A percentile compares a stretch with the other conserved stretches of the same genome.
Evolutionary conservation across 37 sponge, comb jelly and placozoan species (phyloP).

Genomic region (Theonella swinhoei): DNA sequence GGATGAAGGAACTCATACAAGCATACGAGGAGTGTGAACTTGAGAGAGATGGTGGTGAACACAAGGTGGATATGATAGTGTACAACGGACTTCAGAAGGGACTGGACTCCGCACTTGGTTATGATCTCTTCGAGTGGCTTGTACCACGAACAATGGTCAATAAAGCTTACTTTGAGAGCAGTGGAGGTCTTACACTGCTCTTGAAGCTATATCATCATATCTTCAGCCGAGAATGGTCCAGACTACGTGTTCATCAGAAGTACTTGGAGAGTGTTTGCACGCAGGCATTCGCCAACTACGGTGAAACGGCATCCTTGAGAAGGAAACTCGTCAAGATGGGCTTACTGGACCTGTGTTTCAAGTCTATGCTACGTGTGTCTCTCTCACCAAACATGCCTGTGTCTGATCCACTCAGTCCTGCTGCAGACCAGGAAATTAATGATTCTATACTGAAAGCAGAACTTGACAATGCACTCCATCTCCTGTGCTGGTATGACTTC

Average conservation of each 20-base stretch:
- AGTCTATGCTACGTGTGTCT: neutral
- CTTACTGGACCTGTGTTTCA: conserved; percentile 11
- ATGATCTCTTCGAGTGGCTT: conserved; percentile 17
- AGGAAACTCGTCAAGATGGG: neutral
- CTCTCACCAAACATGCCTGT: neutral
- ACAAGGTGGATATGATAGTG: neutral
- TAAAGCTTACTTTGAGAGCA: conserved; percentile 19
- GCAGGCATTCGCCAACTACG: conserved; percentile 12
- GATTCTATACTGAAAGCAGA: neutral
- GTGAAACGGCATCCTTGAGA: conserved; percentile 11
- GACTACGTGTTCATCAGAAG: conserved; percentile 3
- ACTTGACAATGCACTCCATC: conserved; percentile 17
- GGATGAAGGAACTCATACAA: neutral
- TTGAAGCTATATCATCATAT: neutral
- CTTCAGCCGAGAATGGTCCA: conserved; percentile 5
- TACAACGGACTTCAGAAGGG: neutral
- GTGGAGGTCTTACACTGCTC: conserved; percentile 5
- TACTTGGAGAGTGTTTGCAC: conserved; percentile 20
- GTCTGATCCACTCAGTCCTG: neutral
- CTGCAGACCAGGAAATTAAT: neutral
- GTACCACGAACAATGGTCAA: conserved; percentile 8
- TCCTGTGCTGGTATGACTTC: conserved; percentile 10
- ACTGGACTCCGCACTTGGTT: neutral
- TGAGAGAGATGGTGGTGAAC: no score
- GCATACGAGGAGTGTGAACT: neutral